These are phyloP conservation scores for Andrena trimmerana DNA, from an alignment of 2,888 invertebrate species.

Conservation along the genomic window DNA sequence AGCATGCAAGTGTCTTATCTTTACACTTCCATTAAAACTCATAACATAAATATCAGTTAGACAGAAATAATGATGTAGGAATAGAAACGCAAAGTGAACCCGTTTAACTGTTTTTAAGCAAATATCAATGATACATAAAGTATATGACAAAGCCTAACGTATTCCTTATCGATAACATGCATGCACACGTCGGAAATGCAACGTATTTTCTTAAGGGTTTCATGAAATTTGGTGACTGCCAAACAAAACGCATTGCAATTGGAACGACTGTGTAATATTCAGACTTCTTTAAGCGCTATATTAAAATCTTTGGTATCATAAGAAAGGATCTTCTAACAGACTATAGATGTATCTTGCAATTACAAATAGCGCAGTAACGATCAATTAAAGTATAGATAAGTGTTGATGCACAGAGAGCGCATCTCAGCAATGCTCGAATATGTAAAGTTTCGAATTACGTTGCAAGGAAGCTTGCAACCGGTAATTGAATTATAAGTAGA, in stretches of 20 bases:
- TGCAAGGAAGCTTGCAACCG: background rate
- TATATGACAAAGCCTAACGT: slow-evolving; percentile 23
- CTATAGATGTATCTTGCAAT: background rate
- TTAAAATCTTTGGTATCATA: background rate
- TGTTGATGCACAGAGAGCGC: too few species aligned
- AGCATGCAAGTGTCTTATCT: slow-evolving; percentile 60
- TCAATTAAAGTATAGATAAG: slow-evolving; percentile 9
- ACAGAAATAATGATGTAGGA: slow-evolving; percentile 15
- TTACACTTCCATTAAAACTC: slow-evolving; percentile 22
- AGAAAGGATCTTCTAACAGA: background rate
- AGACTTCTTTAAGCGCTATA: background rate
- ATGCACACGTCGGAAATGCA: slow-evolving; percentile 57
- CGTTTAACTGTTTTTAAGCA: slow-evolving; percentile 18
- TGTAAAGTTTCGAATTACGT: background rate
- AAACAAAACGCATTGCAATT: slow-evolving; percentile 18
- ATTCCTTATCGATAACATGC: slow-evolving; percentile 33
- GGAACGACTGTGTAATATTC: background rate
- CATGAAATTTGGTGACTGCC: slow-evolving; percentile 6
- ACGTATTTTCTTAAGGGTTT: slow-evolving; percentile 30
- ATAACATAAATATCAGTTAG: slow-evolving; percentile 21
- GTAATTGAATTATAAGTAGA: background rate
- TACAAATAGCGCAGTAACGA: background rate
- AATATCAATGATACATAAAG: slow-evolving; percentile 24
- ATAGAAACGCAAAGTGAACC: slow-evolving; percentile 6
- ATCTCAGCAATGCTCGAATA: background rate